Conservation (phyloP, 35 echinoderm and acorn worm genomes). For the Ophiothrix spiculata region DNA sequence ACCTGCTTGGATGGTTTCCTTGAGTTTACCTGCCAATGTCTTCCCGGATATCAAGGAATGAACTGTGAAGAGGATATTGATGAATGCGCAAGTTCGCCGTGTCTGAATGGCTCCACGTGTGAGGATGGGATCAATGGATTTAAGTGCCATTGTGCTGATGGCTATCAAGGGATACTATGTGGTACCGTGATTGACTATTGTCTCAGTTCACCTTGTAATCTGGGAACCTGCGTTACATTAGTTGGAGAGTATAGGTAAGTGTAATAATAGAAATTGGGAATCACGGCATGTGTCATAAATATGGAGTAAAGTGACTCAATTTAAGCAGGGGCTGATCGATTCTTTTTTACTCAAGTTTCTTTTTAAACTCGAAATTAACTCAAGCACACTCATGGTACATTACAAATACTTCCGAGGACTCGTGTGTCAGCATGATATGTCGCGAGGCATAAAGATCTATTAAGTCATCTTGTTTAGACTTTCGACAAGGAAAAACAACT, state of each 20-base stretch:
- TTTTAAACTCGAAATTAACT: neutral
- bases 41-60: constrained; percentile 51
- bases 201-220: constrained; percentile 44
- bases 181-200: constrained; percentile 62
- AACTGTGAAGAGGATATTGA: constrained; percentile 55
- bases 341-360: neutral
- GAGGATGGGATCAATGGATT: constrained; percentile 42
- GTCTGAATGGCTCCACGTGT: constrained; percentile 52
- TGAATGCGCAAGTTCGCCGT: constrained; percentile 61
- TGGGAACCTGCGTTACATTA: neutral
- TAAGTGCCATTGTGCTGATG: constrained; percentile 43
- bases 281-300: neutral
- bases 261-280: too few species aligned
- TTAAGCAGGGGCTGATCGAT: too few species aligned
- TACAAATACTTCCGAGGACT: neutral
- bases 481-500: too few species aligned
- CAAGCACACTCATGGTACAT: neutral
- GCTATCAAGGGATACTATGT: constrained; percentile 56
- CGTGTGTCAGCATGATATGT: neutral
- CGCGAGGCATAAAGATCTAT: too few species aligned
- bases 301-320: too few species aligned
- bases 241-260: neutral
- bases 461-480: too few species aligned
- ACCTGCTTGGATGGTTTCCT: constrained; percentile 55
- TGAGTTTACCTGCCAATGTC: constrained; percentile 53